These are phyloP conservation scores for Drosophila rellima DNA, from an alignment of 2,888 invertebrate species.

Conservation along the genomic window DNA sequence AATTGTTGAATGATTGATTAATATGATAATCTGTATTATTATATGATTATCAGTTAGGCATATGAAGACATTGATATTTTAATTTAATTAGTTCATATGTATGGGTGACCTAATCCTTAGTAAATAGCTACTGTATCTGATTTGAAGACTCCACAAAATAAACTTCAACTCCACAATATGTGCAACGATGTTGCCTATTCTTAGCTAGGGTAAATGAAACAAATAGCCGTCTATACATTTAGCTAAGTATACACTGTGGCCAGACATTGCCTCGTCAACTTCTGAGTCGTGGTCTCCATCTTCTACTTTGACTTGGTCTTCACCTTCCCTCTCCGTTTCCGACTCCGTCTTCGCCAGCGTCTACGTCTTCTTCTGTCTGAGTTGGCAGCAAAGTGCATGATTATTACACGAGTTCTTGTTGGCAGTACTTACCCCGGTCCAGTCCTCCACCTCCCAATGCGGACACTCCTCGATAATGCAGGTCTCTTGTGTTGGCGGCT, in stretches of 20 bases:
- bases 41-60: background rate
- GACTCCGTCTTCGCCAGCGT: slow-evolving; percentile 15
- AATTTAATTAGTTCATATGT: background rate
- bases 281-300: slow-evolving; percentile 2
- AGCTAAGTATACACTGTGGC: slow-evolving; percentile 64
- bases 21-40: background rate
- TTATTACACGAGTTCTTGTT: slow-evolving; percentile 63
- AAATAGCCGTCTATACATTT: slow-evolving; percentile 68
- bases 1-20: background rate
- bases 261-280: slow-evolving; percentile 63
- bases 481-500: slow-evolving; percentile 92
- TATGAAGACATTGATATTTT: background rate
- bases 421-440: slow-evolving; percentile 93
- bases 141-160: background rate
- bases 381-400: slow-evolving; percentile 59
- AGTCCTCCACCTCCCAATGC: slow-evolving; percentile 93
- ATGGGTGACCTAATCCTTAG: background rate
- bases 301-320: background rate
- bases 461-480: slow-evolving; percentile 96
- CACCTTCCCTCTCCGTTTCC: slow-evolving; percentile 6
- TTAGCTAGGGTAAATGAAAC: slow-evolving; percentile 34
- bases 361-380: slow-evolving; percentile 20
- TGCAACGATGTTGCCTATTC: background rate
- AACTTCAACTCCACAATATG: background rate
- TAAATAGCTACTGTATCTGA: background rate